Base-by-base conservation (phyloP, 2,797 vertebrate genomes). In the Agapornis canus region DNA sequence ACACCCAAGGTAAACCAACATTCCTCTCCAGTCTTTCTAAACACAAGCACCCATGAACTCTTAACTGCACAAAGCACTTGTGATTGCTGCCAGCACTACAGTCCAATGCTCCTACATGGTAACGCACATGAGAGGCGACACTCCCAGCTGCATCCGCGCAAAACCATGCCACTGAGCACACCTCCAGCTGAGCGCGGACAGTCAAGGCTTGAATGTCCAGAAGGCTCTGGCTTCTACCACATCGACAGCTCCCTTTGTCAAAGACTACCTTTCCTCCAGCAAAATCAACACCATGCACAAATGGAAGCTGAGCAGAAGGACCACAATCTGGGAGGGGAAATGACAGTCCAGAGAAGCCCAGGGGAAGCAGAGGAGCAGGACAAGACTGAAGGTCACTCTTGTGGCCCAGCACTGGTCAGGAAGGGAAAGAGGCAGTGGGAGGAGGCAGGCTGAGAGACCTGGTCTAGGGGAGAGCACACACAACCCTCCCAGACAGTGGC, bases 121-220 rank as follows among this genome's bases (percentile, higher is more conserved):
- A 23, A 39, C 1, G 2, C 0, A 1, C 49, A 9, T 0, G 0
- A 42, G 23, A 37, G 35, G 57, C 83, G 15, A 52, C 11, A 12
- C 6, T 49, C 43, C 32, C 0, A 1, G 37, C 13, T 26, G 16
- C 23, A 12, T 8, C 68, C 40, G 2, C 6, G 22, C 45, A 61
- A 18, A 64, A 29, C 7, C 0, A 0, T 3, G 31, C 52, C 61
- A 45, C 37, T 0, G 0, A 60, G n/a, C 0, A 0, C n/a, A 43
- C 9, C 47, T 73, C 49, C 64, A 47, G n/a, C 20, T 27, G 13
- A 42, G 26, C 0, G 0, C 1, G 2, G 35, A 47, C 6, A 0
- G 26, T 10, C 2, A 0, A 22, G 1, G 2, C 49, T 17, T 48
- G 0, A 82, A 47, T 2, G 1, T 5, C 42, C 0, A 0, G 27